Evolutionary conservation across 2,888 invertebrate genomes (phyloP).

Genomic region (Fragum sueziense): DNA sequence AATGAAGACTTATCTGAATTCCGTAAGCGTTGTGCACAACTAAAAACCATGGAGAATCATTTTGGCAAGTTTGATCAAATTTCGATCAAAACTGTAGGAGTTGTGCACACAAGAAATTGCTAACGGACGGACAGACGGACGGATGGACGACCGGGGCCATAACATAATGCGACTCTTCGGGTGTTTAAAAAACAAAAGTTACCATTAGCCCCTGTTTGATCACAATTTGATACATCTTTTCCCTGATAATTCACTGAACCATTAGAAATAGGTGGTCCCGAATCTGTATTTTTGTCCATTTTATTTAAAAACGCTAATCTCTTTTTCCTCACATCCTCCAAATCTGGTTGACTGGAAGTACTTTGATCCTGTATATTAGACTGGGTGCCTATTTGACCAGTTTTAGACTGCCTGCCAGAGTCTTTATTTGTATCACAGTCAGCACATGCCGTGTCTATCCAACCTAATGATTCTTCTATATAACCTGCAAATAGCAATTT

Average conservation of each 20-base stretch:
- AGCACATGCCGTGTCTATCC: slow-evolving; percentile 33
- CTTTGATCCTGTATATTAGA: slow-evolving; percentile 19
- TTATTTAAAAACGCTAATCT: slow-evolving; percentile 70
- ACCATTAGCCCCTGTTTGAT: background rate
- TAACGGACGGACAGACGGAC: too few relatives aligned
- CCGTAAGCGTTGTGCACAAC: too few relatives aligned
- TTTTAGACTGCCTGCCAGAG: background rate
- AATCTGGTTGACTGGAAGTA: slow-evolving; percentile 33
- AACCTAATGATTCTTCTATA: slow-evolving; percentile 56
- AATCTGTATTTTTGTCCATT: slow-evolving; percentile 20
- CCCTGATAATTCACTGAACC: background rate
- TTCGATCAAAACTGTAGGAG: too few relatives aligned
- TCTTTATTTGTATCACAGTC: slow-evolving; percentile 21
- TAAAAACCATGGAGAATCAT: too few relatives aligned
- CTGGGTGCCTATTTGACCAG: background rate
- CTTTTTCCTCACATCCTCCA: slow-evolving; percentile 71
- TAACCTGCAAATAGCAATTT: slow-evolving; percentile 55
- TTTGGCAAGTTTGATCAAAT: too few relatives aligned
- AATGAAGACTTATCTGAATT: too few relatives aligned
- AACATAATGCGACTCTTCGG: too few relatives aligned
- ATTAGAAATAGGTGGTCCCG: background rate
- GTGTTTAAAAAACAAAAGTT: too few relatives aligned
- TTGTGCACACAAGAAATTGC: too few relatives aligned
- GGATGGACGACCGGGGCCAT: too few relatives aligned
- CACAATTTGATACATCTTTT: background rate